Conservation (phyloP, 2,797 vertebrate species). For the Chrosomus eos region DNA sequence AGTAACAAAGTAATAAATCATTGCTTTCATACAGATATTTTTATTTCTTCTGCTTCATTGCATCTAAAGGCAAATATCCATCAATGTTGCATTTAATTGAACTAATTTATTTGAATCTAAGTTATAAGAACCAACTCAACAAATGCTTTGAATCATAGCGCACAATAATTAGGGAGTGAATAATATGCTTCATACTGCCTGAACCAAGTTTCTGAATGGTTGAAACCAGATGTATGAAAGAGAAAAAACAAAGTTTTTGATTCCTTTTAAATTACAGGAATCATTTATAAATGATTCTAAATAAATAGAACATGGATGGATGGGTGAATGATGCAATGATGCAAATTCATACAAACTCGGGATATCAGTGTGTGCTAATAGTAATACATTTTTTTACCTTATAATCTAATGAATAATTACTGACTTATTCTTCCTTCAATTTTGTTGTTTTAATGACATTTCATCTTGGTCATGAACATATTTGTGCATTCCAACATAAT, state of each 20-base stretch:
- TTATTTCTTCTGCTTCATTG: neutral
- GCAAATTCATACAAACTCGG: neutral
- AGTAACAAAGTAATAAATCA: too few relatives aligned
- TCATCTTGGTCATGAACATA: too few relatives aligned
- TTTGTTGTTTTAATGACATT: too few relatives aligned
- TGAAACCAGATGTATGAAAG: neutral
- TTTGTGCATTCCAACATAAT: too few relatives aligned
- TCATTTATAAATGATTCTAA: neutral
- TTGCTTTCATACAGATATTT: neutral
- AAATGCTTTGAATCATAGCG: neutral
- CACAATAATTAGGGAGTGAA: constrained; percentile 1
- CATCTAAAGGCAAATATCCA: constrained; percentile 4
- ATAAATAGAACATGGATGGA: neutral
- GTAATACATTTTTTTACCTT: neutral
- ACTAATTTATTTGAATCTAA: constrained; percentile 6
- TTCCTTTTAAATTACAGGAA: neutral
- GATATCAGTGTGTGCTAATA: neutral
- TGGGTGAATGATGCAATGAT: neutral
- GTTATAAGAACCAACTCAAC: constrained; percentile 47
- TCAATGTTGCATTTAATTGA: constrained; percentile 24
- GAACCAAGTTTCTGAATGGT: neutral
- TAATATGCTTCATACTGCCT: neutral
- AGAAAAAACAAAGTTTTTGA: neutral
- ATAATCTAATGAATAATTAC: too few relatives aligned
- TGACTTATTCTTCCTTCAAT: too few relatives aligned